Evolutionary conservation across 2,888 invertebrate genomes (phyloP), one percentile per base, ranked within the genome.

Genomic region (Dascillus cervinus): DNA sequence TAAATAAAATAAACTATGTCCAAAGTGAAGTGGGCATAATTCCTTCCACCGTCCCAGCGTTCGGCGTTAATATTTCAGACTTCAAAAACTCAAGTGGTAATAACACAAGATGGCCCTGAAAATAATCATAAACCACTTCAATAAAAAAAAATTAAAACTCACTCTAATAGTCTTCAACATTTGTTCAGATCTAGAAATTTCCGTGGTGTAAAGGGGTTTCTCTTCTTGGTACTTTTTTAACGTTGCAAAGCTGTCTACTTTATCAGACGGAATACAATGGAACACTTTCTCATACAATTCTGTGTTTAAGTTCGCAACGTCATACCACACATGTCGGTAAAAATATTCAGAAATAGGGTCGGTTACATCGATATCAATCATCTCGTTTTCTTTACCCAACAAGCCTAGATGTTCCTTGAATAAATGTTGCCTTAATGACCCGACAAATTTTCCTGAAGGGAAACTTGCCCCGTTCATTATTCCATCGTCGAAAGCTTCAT

Each of bases 331-430:
- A 41, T 82, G 77, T 45, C 76, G 78, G 63, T 87, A 97, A 69
- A 98, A 97, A 8, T 76, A 63, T 37, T 86, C 80, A 34, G 72
- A 70, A 31, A 85, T 74, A 0, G 91, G 89, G 66, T 97, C 96
- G 22, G 74, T 75, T 0, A 95, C 65, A 49, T 81, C 77, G 5
- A 79, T 54, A 4, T 62, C 51, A 11, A 52, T 52, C 22, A 47
- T 49, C 32, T 62, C 56, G 29, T 64, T 58, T 21, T 65, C 59
- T 13, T 64, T 62, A 25, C 72, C 70, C 8, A 75, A 56, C 3
- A 79, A 63, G 2, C 95, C 96, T 26, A 97, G 73, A 64, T 97
- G 97, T 60, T 97, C 97, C 37, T 81, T 73, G 65, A 97, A 95
- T 26, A 97, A 68, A 23, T 84, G 77, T 56, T 82, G 82, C 17